These are phyloP conservation scores for cat (Felis catus) DNA, from an alignment of 2,113 vertebrate genomes.

Conservation along the genomic window DNA sequence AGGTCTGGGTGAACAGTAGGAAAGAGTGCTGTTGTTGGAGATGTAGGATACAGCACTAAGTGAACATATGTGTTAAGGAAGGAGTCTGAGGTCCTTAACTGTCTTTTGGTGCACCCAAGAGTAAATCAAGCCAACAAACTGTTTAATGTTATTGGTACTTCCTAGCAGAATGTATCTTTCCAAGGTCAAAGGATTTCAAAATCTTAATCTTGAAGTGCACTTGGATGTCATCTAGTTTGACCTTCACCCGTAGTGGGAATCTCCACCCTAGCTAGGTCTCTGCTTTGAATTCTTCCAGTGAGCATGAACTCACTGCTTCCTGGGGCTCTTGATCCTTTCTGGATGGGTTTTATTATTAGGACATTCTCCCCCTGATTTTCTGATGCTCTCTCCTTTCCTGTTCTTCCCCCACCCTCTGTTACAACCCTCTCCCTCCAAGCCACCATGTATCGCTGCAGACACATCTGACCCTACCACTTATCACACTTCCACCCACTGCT, in stretches of 20 bases:
- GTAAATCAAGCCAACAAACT: background rate
- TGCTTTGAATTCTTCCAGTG: background rate
- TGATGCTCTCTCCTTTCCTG: background rate
- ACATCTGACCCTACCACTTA: background rate
- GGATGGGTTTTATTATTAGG: background rate
- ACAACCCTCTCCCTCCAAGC: background rate
- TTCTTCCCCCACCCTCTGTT: background rate
- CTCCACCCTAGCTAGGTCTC: background rate
- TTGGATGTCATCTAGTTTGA: background rate
- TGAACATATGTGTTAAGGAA: background rate
- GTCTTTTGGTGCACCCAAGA: background rate
- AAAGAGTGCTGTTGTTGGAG: background rate
- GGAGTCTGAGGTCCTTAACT: background rate
- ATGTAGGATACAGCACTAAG: background rate
- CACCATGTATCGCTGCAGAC: background rate
- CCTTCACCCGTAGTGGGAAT: background rate
- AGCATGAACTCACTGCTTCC: background rate
- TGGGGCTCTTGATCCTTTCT: background rate
- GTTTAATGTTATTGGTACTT: background rate
- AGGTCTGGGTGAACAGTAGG: background rate
- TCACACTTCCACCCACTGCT: background rate
- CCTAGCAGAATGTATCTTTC: background rate
- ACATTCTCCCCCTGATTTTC: background rate
- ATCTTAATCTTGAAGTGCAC: background rate
- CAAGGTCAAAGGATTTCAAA: background rate